Conservation (phyloP, 2,888 invertebrate genomes). For the Drosophila helvetica region DNA sequence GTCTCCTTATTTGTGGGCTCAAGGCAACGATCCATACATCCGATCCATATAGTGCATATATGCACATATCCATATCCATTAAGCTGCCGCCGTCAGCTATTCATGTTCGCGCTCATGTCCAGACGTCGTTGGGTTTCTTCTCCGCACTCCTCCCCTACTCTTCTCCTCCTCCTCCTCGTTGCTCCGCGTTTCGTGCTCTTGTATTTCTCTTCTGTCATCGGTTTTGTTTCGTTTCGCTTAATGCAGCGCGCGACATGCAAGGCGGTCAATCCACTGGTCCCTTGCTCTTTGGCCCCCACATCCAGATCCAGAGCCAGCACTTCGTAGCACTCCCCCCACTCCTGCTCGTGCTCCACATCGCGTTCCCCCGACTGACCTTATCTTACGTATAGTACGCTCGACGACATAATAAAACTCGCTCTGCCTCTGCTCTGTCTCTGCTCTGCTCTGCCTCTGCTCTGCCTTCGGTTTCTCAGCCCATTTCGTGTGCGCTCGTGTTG, state of each 20-base stretch:
- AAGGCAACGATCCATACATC: slow-evolving; percentile 12
- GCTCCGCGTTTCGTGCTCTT: slow-evolving; percentile 8
- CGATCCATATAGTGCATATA: slow-evolving; percentile 24
- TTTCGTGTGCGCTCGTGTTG: slow-evolving; percentile 50
- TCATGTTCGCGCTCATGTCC: slow-evolving; percentile 76
- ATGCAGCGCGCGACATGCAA: slow-evolving; percentile 68
- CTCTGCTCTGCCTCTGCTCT: too few species aligned
- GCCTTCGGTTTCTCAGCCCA: slow-evolving; percentile 47
- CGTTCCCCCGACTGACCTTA: slow-evolving; percentile 24
- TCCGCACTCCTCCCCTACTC: neutral
- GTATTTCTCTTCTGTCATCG: slow-evolving; percentile 32
- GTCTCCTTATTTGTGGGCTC: slow-evolving; percentile 9
- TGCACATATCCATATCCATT: slow-evolving; percentile 64
- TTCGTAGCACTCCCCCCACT: neutral
- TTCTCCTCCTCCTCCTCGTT: neutral
- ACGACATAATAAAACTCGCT: slow-evolving; percentile 72
- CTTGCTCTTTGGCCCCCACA: slow-evolving; percentile 24
- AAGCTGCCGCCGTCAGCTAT: slow-evolving; percentile 75
- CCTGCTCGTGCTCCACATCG: neutral
- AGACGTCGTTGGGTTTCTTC: slow-evolving; percentile 52
- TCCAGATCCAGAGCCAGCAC: neutral
- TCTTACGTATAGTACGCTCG: slow-evolving; percentile 37
- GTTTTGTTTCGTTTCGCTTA: slow-evolving; percentile 65
- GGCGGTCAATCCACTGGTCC: slow-evolving; percentile 45
- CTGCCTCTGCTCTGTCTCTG: neutral